Evolutionary conservation across 2,888 invertebrate species (phyloP).

Genomic region (Tiliacea aurago): DNA sequence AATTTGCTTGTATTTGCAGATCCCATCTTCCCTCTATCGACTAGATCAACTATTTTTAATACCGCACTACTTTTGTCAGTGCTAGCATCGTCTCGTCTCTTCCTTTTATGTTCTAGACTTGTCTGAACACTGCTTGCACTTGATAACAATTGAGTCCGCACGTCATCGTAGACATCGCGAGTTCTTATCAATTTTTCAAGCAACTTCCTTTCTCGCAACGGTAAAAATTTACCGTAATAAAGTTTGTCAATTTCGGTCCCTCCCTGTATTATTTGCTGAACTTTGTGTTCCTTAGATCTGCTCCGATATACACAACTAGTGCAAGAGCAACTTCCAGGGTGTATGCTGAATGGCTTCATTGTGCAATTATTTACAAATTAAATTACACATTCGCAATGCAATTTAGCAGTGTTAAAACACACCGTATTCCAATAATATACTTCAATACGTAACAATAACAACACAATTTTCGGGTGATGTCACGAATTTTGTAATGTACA

Average conservation of each 20-base stretch:
- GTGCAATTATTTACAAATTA: constrained; percentile 32
- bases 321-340: constrained; percentile 67
- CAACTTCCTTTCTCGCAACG: constrained; percentile 74
- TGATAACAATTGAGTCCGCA: constrained; percentile 71
- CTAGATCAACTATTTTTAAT: constrained; percentile 67
- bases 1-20: constrained; percentile 61
- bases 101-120: constrained; percentile 46
- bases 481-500: constrained; percentile 36
- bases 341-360: constrained; percentile 45
- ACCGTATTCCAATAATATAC: constrained; percentile 42
- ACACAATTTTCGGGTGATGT: constrained; percentile 39
- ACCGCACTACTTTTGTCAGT: constrained; percentile 61
- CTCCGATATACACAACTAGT: constrained; percentile 68
- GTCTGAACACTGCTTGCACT: constrained; percentile 61
- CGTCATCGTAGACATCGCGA: constrained; percentile 75
- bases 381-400: constrained; percentile 30
- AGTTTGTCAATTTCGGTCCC: constrained; percentile 71
- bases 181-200: constrained; percentile 75
- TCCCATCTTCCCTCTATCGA: constrained; percentile 71
- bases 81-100: constrained; percentile 52
- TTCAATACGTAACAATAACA: constrained; percentile 43
- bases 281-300: constrained; percentile 46
- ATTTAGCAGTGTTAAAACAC: constrained; percentile 39
- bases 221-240: constrained; percentile 73
- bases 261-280: constrained; percentile 51